Evolutionary conservation across 1,140 invertebrate species (phyloP), one percentile per base, ranked within the genome.

Genomic region (Sarcophaga bullata): DNA sequence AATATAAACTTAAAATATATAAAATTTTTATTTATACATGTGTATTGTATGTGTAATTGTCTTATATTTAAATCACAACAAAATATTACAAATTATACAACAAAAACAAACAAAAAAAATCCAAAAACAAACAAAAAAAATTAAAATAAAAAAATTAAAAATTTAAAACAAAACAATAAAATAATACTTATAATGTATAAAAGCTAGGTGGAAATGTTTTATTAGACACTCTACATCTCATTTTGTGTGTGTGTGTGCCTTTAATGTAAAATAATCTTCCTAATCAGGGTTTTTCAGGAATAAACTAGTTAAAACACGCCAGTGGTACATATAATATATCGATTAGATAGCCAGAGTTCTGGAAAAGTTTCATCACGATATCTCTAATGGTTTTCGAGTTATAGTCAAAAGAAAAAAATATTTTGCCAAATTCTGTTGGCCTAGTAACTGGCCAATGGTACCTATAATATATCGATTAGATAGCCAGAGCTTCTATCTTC

Each of bases 21-120:
- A 78, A n/a, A 76, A 9, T 78, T 73, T 75, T 78, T 78, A 78
- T 78, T 78, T 78, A 78, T 78, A 78, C 75, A 78, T 78, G 75
- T 78, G 48, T 78, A 50, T 78, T 50, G 48, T 78, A 78, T 78
- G 75, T 78, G 75, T 78, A 78, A 78, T 78, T 78, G 75, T 78
- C 75, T 50, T 50, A 78, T 78, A 78, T 78, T 50, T 37, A 73
- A 48, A 75, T 19, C 46, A 48, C 11, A 75, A 48, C 46, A 75
- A 78, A 78, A 17, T 76, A 76, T 78, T 50, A 78, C 73, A 78
- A 78, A 78, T 78, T 78, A 78, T 78, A 78, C 49, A 68, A 78
- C 75, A 78, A 78, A 48, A 78, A 78, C 13, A 75, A 75, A 75
- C 9, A 75, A 73, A 48, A 76, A 76, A 48, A n/a, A 48, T 17